Evolutionary conservation across 2,113 vertebrate species (phyloP).

Genomic region (Pagrus major): DNA sequence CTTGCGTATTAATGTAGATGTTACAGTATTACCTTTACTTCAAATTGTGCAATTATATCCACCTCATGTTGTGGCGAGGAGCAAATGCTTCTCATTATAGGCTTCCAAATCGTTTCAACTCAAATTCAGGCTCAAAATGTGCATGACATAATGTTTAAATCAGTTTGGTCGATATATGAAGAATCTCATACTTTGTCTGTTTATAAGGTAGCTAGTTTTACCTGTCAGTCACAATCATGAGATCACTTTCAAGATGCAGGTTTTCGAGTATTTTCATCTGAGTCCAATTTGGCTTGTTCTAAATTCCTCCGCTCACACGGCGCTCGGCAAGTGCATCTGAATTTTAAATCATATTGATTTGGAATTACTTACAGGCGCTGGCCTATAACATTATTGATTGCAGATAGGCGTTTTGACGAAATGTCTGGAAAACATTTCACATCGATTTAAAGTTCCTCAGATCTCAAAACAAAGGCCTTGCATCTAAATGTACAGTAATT

Average conservation of each 20-base stretch:
- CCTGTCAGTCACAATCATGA: slow-evolving; percentile 20
- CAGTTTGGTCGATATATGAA: slow-evolving; percentile 12
- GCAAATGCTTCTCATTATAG: background rate
- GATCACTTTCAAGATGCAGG: background rate
- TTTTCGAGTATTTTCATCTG: slow-evolving; percentile 9
- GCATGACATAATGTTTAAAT: slow-evolving; percentile 2
- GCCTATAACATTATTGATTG: slow-evolving; percentile 52
- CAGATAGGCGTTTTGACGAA: slow-evolving; percentile 53
- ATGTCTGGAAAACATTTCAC: slow-evolving; percentile 59
- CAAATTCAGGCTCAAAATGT: background rate
- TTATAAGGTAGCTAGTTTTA: background rate
- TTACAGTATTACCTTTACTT: background rate
- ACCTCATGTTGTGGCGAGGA: background rate
- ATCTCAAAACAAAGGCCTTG: slow-evolving; percentile 14
- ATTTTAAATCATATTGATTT: slow-evolving; percentile 64
- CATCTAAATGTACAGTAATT: slow-evolving; percentile 41
- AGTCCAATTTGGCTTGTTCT: slow-evolving; percentile 41
- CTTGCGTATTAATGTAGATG: slow-evolving; percentile 11
- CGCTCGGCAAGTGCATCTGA: slow-evolving; percentile 38
- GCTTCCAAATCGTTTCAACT: background rate
- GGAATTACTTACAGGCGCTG: slow-evolving; percentile 57
- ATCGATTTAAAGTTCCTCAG: slow-evolving; percentile 59
- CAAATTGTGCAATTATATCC: slow-evolving; percentile 7
- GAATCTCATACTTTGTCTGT: background rate
- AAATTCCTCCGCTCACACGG: slow-evolving; percentile 14